Evolutionary conservation across 2,113 vertebrate species (phyloP).

Genomic region (Numida meleagris): DNA sequence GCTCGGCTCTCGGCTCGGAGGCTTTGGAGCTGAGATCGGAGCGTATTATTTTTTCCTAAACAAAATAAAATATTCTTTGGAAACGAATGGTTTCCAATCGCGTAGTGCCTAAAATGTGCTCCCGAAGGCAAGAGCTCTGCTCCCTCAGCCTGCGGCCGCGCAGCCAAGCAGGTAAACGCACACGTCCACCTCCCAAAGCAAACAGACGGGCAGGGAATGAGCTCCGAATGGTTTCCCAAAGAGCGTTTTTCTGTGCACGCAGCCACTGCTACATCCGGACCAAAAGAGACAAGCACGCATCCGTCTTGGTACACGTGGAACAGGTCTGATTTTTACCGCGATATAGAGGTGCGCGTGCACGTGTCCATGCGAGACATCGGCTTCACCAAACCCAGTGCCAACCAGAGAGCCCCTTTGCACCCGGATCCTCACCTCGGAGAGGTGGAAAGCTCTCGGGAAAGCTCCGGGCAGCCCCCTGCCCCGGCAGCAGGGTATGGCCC

Average conservation of each 20-base stretch:
- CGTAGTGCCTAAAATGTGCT: background rate
- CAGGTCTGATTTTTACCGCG: background rate
- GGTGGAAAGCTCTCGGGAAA: background rate
- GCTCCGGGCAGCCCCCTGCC: accelerated
- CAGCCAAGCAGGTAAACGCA: background rate
- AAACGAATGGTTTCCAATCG: background rate
- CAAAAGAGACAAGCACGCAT: accelerated
- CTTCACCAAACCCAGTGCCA: background rate
- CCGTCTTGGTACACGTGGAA: accelerated
- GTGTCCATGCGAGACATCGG: background rate
- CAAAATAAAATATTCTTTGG: background rate
- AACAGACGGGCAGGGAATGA: background rate
- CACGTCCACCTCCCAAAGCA: background rate
- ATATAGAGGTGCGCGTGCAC: accelerated
- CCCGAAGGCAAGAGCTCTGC: background rate
- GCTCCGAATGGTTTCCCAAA: background rate
- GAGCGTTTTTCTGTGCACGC: background rate
- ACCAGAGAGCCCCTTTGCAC: background rate
- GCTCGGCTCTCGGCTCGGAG: background rate
- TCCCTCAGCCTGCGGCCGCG: background rate
- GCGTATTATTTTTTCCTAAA: background rate
- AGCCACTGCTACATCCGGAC: background rate
- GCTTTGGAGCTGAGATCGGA: accelerated
- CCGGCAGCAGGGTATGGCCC: accelerated
- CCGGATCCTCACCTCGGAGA: accelerated